These are phyloP conservation scores for Octodon degus DNA, from an alignment of 2,113 vertebrate species.

Conservation along the genomic window DNA sequence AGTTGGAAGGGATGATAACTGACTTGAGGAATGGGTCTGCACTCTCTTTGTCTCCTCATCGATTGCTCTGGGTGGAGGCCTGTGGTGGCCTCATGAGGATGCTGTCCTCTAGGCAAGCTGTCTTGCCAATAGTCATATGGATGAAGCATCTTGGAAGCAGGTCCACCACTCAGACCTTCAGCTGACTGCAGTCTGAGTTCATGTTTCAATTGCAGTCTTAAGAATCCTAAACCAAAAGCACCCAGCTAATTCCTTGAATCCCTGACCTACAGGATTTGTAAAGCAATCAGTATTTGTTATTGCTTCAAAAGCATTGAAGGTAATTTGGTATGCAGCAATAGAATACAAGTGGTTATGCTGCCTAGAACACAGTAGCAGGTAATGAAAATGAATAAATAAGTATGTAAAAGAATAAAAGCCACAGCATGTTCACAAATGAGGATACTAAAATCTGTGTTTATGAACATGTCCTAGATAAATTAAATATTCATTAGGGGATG, in stretches of 20 bases:
- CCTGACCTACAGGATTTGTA: not conserved
- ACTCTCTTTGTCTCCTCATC: not conserved
- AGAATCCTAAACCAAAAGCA: not conserved
- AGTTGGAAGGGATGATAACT: not conserved
- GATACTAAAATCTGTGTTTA: not conserved
- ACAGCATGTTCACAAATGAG: not conserved
- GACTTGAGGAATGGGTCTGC: not conserved
- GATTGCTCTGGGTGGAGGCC: not conserved
- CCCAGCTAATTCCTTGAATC: not conserved
- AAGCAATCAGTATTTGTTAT: not conserved
- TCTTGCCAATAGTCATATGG: not conserved
- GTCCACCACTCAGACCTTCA: not conserved
- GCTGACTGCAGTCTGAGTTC: not conserved
- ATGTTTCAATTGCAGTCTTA: not conserved
- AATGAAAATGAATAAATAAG: not conserved
- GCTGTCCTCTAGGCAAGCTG: not conserved
- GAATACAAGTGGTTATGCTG: not conserved
- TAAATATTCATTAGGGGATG: not conserved
- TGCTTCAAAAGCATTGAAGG: conserved; percentile 42
- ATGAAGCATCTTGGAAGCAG: not conserved
- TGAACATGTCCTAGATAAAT: not conserved
- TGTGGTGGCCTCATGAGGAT: not conserved
- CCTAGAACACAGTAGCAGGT: not conserved
- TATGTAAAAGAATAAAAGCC: not conserved
- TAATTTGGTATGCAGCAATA: not conserved